phyloP scores from a whole-genome alignment of 2,113 vertebrate species.

The Monopterus albus region DNA sequence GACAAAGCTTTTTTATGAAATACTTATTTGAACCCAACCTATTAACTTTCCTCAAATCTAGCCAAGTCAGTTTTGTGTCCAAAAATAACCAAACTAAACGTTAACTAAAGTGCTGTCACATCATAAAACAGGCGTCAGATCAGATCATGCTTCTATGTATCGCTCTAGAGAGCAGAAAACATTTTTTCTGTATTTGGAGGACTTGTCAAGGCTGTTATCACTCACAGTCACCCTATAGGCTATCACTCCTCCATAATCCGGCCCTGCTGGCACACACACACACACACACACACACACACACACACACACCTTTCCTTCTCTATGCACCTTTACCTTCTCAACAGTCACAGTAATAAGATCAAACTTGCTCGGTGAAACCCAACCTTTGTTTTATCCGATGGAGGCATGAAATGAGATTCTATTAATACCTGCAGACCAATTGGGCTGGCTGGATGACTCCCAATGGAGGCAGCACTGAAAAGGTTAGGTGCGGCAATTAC shows the following conservation, averaged over 20 bases:
- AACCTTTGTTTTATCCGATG: conserved; percentile 84
- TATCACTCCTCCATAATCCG: neutral
- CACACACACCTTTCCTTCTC: conserved; percentile 37
- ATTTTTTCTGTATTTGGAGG: no score
- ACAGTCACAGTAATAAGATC: conserved; percentile 79
- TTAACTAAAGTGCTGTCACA: no score
- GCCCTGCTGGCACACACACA: conserved; percentile 32
- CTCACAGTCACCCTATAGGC: conserved; percentile 13
- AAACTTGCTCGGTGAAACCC: conserved; percentile 79
- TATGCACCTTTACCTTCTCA: conserved; percentile 60
- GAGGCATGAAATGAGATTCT: conserved; percentile 84
- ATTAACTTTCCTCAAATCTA: neutral
- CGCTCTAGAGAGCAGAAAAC: no score
- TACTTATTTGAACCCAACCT: neutral
- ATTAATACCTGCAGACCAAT: conserved; percentile 83
- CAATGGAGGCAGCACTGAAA: conserved; percentile 80
- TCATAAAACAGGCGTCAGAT: no score
- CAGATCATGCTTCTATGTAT: neutral
- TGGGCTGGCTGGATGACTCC: conserved; percentile 78
- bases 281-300: conserved; percentile 12
- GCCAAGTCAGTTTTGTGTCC: no score
- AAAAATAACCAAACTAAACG: no score
- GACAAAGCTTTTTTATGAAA: neutral
- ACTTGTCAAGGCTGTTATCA: conserved; percentile 25
- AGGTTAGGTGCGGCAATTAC: conserved; percentile 86